Evolutionary conservation across 1,140 invertebrate genomes (phyloP).

Genomic region (Aplysia californica): DNA sequence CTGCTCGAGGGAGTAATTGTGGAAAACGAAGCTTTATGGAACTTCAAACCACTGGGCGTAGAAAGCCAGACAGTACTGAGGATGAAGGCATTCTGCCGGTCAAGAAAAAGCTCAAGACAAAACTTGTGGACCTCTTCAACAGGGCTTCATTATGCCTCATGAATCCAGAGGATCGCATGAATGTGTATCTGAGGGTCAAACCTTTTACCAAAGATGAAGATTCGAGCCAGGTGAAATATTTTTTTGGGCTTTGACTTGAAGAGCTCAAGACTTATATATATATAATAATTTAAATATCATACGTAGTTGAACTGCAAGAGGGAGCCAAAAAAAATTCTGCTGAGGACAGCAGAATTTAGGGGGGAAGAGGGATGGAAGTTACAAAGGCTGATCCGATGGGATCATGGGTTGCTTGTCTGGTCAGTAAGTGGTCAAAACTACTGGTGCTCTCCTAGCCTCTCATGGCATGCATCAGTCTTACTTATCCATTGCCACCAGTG

Average conservation of each 20-base stretch:
- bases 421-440: no score
- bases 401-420: no score
- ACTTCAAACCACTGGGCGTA: background rate
- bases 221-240: constrained; percentile 54
- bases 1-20: background rate
- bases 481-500: no score
- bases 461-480: no score
- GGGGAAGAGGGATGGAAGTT: no score
- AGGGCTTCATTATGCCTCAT: background rate
- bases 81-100: constrained; percentile 1
- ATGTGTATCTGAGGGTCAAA: constrained; percentile 59
- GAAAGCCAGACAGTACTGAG: background rate
- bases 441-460: no score
- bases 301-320: background rate
- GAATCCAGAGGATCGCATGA: constrained; percentile 51
- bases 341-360: no score
- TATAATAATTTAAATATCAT: background rate
- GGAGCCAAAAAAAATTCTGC: background rate
- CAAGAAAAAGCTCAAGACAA: constrained; percentile 18
- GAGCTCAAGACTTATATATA: background rate
- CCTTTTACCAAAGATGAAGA: constrained; percentile 57
- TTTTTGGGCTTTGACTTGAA: background rate
- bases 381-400: no score
- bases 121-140: constrained; percentile 20
- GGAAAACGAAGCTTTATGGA: constrained; percentile 1